Base-by-base conservation (phyloP, 2,888 invertebrate species). In the Lochmaea crataegi region DNA sequence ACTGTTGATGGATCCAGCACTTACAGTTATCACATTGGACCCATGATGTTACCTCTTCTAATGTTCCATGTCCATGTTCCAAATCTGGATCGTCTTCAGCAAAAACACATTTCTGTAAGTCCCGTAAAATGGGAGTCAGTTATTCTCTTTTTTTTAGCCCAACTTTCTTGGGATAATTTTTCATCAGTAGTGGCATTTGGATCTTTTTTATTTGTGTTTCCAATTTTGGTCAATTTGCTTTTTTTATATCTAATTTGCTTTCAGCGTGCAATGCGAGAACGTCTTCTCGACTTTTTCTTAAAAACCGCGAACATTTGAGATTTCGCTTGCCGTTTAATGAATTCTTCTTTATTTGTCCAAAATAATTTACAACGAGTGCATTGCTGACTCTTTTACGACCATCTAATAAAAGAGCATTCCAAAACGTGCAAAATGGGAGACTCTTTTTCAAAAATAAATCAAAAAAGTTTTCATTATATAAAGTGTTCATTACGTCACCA, bases 401-500 rank as follows among this genome's bases (percentile, higher is more conserved):
- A 14, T 74, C 60, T 22, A 72, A 41, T 12, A 75, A 12, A 51
- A 75, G 48, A 14, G 42, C 45, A 38, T 63, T 75, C 72, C 75
- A 75, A 41, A 69, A 41, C 1, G 75, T 67, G 45, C 63, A 69
- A 32, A 53, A 70, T 42, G 75, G 67, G 10, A 11, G 11, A 72
- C 10, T 72, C 68, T 57, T 75, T 72, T 16, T 45, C 53, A 9
- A 74, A 16, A 10, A 74, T 63, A 51, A 38, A 11, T n/a, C 22
- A 22, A 14, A 53, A 51, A 22, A 65, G 12, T 26, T 65, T 26
- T 10, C 10, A 42, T 63, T 63, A 41, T 16, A 42, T n/a, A 16
- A 63, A 42, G 42, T 6, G 42, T 42, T 42, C 42, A 42, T 42
- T 42, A 42, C 2, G 42, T 42, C 11, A 11, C 42, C 42, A 42